Evolutionary conservation across 2,113 vertebrate species (phyloP).

Genomic region (Ptilorrhoa leucosticta): DNA sequence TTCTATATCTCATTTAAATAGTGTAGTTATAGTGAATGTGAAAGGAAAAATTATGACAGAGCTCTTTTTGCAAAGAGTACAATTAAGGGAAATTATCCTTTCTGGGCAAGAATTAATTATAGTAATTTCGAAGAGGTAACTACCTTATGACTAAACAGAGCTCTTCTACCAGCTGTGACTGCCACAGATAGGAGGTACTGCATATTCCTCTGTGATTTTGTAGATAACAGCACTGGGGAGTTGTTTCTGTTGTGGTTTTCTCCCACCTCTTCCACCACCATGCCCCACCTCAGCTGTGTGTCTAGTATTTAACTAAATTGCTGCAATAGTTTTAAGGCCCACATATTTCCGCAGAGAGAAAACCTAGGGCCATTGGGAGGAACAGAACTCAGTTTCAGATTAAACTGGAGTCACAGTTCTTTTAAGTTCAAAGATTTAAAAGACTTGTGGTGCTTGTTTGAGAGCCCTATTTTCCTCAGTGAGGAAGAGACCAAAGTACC

Average conservation of each 20-base stretch:
- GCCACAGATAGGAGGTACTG: not conserved
- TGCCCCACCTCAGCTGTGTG: fast-evolving
- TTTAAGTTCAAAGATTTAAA: not conserved
- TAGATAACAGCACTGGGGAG: not conserved
- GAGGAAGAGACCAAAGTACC: not conserved
- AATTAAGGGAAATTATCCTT: not conserved
- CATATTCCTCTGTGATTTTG: not conserved
- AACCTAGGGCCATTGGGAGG: not conserved
- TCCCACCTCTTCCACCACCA: not conserved
- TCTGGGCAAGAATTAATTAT: not conserved
- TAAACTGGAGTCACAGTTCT: not conserved
- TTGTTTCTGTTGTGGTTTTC: not conserved
- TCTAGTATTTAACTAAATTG: not conserved
- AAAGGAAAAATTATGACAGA: not conserved
- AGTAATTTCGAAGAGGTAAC: not conserved
- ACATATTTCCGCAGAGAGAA: not conserved
- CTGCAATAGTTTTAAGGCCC: not conserved
- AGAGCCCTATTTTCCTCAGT: not conserved
- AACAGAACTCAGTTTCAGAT: not conserved
- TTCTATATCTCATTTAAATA: not conserved
- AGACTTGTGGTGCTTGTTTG: not conserved
- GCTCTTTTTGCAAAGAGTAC: not conserved
- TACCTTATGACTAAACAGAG: not conserved
- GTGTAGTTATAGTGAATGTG: not conserved
- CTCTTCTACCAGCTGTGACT: not conserved